A percentile compares a stretch with the other conserved stretches of the same genome.
Evolutionary conservation across 2,113 vertebrate species (phyloP).

Genomic region (Rutilus rutilus): DNA sequence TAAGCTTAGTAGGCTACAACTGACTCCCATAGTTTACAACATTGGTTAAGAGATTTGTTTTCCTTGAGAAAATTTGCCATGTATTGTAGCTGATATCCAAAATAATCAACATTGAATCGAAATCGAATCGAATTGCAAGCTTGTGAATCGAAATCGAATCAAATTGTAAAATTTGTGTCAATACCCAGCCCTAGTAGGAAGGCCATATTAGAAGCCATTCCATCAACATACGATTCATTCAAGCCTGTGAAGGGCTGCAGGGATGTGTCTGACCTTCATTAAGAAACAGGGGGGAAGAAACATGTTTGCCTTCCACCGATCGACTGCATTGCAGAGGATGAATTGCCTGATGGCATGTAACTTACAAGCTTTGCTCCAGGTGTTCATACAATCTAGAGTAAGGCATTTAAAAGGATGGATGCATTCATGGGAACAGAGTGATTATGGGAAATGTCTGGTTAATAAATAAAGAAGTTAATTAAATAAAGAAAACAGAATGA

Average conservation of each 20-base stretch:
- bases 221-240: constrained; percentile 28
- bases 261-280: constrained; percentile 25
- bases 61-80: too few relatives aligned
- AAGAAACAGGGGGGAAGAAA: constrained; percentile 1
- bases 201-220: constrained; percentile 37
- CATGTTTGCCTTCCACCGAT: background rate
- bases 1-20: too few relatives aligned
- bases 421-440: background rate
- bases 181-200: background rate
- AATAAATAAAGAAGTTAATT: background rate
- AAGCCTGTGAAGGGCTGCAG: background rate
- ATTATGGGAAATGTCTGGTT: background rate
- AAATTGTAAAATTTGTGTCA: too few relatives aligned
- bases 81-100: too few relatives aligned
- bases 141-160: too few relatives aligned
- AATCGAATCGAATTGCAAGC: too few relatives aligned
- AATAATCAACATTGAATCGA: too few relatives aligned
- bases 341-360: constrained; percentile 5
- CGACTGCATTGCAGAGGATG: background rate
- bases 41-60: too few relatives aligned
- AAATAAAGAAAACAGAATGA: background rate
- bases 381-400: background rate
- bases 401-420: background rate
- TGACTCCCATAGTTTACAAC: too few relatives aligned
- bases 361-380: constrained; percentile 10